A percentile compares a stretch with the other conserved stretches of the same genome.
These are phyloP conservation scores for Cetonia aurata DNA, from an alignment of 2,888 invertebrate genomes.

Conservation along the genomic window DNA sequence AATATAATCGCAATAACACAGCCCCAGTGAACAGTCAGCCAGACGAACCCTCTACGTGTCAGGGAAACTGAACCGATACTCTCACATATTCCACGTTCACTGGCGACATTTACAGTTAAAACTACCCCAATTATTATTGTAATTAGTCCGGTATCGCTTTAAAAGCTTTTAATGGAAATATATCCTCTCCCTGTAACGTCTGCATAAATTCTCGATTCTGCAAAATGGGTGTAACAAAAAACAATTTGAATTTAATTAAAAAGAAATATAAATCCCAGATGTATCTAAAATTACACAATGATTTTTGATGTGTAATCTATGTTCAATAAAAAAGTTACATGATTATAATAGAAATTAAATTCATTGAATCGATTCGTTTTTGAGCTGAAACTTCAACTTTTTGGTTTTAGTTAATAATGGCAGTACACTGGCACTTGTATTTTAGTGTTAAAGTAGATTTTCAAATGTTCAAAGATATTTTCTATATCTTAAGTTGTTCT, in stretches of 20 bases:
- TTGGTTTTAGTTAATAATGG: too few relatives aligned
- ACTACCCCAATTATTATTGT: constrained; percentile 41
- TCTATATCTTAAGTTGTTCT: too few relatives aligned
- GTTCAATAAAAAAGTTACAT: too few relatives aligned
- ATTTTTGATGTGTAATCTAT: too few relatives aligned
- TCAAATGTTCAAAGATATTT: too few relatives aligned
- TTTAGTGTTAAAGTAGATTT: too few relatives aligned
- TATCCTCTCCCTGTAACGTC: not conserved
- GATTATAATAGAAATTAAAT: too few relatives aligned
- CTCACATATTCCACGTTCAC: constrained; percentile 29
- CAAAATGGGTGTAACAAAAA: constrained; percentile 20
- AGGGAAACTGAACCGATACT: constrained; percentile 10
- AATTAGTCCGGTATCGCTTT: constrained; percentile 36
- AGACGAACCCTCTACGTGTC: constrained; percentile 49
- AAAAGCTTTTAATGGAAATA: constrained; percentile 40
- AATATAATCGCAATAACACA: constrained; percentile 69
- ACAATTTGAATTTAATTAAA: constrained; percentile 3
- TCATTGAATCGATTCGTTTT: too few relatives aligned
- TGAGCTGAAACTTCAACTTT: too few relatives aligned
- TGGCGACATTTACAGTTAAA: constrained; percentile 41
- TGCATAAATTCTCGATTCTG: constrained; percentile 18
- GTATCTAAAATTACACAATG: too few relatives aligned
- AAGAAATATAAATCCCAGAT: too few relatives aligned
- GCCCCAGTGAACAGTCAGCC: constrained; percentile 62
- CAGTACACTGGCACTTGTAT: too few relatives aligned